Percentiles rank a stretch among this genome's conserved stretches.
These are phyloP conservation scores for Apostichopus japonicus DNA, from an alignment of 35 echinoderm and acorn worm genomes.

Conservation along the genomic window DNA sequence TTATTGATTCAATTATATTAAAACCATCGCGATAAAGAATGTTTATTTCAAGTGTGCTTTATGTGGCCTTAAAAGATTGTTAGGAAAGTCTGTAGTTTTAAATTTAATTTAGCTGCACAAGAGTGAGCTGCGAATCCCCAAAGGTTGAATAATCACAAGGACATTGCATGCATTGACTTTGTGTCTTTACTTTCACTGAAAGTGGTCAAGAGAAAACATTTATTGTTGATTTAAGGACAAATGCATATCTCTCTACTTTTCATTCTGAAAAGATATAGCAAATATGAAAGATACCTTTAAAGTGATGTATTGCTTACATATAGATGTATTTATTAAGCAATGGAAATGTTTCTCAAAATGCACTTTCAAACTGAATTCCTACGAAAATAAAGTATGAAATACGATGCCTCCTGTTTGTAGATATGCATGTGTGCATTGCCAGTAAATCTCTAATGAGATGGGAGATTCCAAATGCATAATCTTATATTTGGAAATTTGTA, in stretches of 20 bases:
- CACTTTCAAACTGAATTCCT: no score
- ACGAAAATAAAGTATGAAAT: no score
- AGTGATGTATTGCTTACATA: no score
- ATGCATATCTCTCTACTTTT: background rate
- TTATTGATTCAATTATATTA: slow-evolving; percentile 43
- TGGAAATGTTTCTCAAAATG: no score
- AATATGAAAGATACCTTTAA: no score
- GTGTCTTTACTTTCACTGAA: background rate
- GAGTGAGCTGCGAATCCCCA: background rate
- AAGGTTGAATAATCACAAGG: slow-evolving; percentile 46
- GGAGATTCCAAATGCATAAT: no score
- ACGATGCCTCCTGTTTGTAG: no score
- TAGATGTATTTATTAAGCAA: no score
- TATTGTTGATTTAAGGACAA: background rate
- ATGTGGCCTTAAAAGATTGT: slow-evolving; percentile 1
- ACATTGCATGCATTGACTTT: slow-evolving; percentile 7
- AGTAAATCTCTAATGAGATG: no score
- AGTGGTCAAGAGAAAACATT: background rate
- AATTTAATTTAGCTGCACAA: slow-evolving; percentile 16
- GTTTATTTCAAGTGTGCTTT: slow-evolving; percentile 17
- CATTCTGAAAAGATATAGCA: no score
- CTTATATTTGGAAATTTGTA: no score
- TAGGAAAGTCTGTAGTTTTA: slow-evolving; percentile 15
- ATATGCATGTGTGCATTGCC: no score
- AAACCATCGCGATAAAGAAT: background rate